Percentiles rank a stretch among this genome's conserved stretches.
Evolutionary conservation across 2,888 invertebrate species (phyloP).

Genomic region (Hesperia comma): DNA sequence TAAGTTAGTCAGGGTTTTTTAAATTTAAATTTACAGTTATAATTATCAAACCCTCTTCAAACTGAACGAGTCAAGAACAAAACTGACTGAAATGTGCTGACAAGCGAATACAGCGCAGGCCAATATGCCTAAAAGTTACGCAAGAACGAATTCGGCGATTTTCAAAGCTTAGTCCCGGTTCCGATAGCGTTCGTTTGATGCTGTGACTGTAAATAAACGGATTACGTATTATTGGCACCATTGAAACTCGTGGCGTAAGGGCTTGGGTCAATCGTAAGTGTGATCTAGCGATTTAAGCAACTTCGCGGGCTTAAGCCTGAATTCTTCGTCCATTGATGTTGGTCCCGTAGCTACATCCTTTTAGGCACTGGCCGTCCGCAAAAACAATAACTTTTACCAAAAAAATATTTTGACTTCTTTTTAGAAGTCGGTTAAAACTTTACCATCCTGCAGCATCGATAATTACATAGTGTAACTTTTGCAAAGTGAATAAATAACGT

Average conservation of each 20-base stretch:
- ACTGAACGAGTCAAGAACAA: neutral
- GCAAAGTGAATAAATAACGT: too few species aligned
- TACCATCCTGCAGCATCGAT: too few species aligned
- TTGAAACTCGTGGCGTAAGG: neutral
- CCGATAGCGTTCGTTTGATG: conserved; percentile 17
- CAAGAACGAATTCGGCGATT: conserved; percentile 25
- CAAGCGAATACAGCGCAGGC: conserved; percentile 2
- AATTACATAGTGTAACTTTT: too few species aligned
- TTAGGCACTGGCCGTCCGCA: too few species aligned
- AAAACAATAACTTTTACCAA: too few species aligned
- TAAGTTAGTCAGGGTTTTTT: too few species aligned
- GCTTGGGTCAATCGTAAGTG: neutral
- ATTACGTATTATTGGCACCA: conserved; percentile 28
- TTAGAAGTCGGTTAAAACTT: too few species aligned
- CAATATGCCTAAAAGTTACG: conserved; percentile 20
- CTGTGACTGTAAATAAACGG: conserved; percentile 24
- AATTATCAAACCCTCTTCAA: too few species aligned
- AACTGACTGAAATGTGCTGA: neutral
- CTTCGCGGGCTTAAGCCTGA: neutral
- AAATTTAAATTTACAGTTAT: too few species aligned
- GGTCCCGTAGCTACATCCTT: too few species aligned
- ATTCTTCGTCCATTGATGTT: too few species aligned
- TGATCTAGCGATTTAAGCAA: neutral
- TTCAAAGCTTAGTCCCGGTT: conserved; percentile 23
- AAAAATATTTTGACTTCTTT: too few species aligned